phyloP scores from a whole-genome alignment of 2,113 vertebrate genomes.

The Leuciscus idus region DNA sequence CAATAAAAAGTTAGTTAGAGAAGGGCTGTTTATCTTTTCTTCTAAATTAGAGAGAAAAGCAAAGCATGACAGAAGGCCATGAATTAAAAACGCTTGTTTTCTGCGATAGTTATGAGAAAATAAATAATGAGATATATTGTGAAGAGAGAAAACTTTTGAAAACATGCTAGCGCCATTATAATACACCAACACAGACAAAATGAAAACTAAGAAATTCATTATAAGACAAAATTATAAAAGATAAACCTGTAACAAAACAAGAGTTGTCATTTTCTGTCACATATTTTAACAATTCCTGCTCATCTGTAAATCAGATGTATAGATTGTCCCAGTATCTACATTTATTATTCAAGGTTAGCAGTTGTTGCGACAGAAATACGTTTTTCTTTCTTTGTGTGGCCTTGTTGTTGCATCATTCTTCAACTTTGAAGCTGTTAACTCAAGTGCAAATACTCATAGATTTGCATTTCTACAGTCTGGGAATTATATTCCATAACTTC shows the following conservation, averaged over 20 bases:
- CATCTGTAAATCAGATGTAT: background rate
- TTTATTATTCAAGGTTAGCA: too few species aligned
- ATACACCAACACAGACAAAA: background rate
- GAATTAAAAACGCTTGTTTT: background rate
- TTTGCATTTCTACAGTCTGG: background rate
- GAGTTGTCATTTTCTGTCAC: background rate
- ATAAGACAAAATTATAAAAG: background rate
- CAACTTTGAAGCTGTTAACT: background rate
- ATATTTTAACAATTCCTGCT: background rate
- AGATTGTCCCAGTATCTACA: too few species aligned
- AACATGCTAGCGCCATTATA: background rate
- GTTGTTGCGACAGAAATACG: too few species aligned
- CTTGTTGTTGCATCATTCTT: background rate
- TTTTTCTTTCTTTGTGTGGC: background rate
- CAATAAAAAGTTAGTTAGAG: background rate
- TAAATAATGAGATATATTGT: background rate
- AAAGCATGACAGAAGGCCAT: slow-evolving; percentile 15
- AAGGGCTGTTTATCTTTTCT: slow-evolving; percentile 27
- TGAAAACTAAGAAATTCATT: background rate
- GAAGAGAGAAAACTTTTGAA: background rate
- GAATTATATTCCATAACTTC: background rate
- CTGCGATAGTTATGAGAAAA: background rate
- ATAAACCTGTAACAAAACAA: background rate
- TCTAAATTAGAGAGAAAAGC: slow-evolving; percentile 26
- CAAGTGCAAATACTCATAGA: background rate